Evolutionary conservation across 2,797 vertebrate genomes (phyloP).

Genomic region (Simalia tracyae): DNA sequence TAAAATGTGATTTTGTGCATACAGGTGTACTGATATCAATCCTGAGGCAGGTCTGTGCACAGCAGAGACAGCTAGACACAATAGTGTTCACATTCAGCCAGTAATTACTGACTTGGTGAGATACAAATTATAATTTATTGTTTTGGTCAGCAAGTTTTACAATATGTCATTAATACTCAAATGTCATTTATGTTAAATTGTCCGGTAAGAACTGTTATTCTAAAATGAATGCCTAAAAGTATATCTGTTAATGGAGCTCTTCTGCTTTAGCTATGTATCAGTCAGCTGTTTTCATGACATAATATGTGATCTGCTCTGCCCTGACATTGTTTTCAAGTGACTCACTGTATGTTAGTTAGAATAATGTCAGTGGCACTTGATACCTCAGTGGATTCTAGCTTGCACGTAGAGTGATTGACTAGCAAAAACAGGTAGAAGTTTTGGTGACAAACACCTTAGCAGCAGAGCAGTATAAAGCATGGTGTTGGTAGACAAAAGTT

Average conservation of each 20-base stretch:
- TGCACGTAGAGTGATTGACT: background rate
- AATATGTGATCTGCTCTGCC: background rate
- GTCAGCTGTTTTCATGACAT: background rate
- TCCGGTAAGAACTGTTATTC: background rate
- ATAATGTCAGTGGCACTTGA: background rate
- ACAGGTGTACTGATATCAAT: constrained; percentile 92
- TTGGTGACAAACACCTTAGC: background rate
- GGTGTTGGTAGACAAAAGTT: background rate
- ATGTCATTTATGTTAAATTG: background rate
- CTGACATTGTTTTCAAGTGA: background rate
- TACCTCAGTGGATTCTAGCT: background rate
- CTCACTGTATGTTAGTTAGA: background rate
- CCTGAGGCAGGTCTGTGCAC: constrained; percentile 85
- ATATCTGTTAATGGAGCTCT: background rate
- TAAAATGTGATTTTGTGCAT: constrained; percentile 10
- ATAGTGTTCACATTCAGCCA: constrained; percentile 82
- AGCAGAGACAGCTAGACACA: constrained; percentile 80
- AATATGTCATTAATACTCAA: background rate
- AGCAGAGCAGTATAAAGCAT: background rate
- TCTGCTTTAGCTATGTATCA: background rate
- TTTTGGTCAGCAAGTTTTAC: background rate
- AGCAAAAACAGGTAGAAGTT: background rate
- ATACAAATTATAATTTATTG: background rate
- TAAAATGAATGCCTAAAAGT: background rate
- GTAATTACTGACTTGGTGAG: constrained; percentile 89